A percentile compares a stretch with the other conserved stretches of the same genome.
These are phyloP conservation scores for Eupithecia abbreviata DNA, from an alignment of 2,888 invertebrate species.

Conservation along the genomic window DNA sequence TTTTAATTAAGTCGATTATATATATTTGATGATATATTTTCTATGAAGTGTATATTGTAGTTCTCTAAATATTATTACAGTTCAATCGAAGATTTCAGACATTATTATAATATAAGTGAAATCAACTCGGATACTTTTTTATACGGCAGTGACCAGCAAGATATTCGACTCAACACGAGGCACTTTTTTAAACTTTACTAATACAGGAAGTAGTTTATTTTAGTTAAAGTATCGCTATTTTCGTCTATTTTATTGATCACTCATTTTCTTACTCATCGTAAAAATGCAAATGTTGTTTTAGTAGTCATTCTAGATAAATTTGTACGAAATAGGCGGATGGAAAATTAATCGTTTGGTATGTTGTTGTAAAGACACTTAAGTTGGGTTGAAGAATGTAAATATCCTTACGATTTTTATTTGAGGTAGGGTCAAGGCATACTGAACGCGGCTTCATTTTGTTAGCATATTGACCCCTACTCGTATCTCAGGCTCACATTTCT, in stretches of 20 bases:
- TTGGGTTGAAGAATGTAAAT: not conserved
- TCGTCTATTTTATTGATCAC: not conserved
- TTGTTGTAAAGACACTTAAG: not conserved
- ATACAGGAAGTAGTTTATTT: not conserved
- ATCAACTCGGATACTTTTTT: not conserved
- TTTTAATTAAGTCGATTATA: too few species aligned
- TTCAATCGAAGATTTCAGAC: not conserved
- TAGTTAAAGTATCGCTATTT: not conserved
- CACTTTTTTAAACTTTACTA: not conserved
- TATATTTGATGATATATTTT: too few species aligned
- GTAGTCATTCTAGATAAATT: not conserved
- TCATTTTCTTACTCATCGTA: not conserved
- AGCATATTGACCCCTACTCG: not conserved
- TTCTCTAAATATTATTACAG: slow-evolving; percentile 1
- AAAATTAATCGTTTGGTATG: not conserved
- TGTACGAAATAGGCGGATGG: not conserved
- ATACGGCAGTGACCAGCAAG: not conserved
- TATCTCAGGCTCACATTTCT: not conserved
- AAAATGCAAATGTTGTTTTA: not conserved
- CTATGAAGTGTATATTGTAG: not conserved
- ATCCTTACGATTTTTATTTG: not conserved
- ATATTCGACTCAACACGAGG: not conserved
- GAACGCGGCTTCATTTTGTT: not conserved
- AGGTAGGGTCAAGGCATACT: not conserved
- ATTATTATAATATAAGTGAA: not conserved